Evolutionary conservation across 2,113 vertebrate species (phyloP).

Genomic region (Myocastor coypus): DNA sequence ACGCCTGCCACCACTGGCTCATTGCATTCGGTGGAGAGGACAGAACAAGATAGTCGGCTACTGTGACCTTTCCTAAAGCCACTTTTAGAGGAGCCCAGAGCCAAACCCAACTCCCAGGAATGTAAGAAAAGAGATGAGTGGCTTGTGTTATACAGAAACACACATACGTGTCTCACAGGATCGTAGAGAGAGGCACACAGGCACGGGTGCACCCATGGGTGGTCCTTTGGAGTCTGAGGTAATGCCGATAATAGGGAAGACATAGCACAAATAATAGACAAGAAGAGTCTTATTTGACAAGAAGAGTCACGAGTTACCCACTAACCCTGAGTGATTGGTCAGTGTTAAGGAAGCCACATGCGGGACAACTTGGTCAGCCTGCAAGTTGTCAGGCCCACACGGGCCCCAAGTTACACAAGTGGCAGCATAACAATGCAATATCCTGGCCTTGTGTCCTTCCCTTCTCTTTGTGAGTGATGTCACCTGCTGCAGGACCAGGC

Average conservation of each 20-base stretch:
- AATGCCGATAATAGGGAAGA: not conserved
- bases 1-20: not conserved
- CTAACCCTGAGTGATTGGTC: conserved; percentile 34
- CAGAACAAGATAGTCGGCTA: not conserved
- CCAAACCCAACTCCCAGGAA: not conserved
- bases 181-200: not conserved
- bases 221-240: not conserved
- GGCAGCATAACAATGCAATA: not conserved
- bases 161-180: not conserved
- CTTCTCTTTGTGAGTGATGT: not conserved
- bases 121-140: not conserved
- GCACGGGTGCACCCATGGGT: no score
- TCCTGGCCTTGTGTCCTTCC: not conserved
- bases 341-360: conserved; percentile 43
- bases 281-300: conserved; percentile 38
- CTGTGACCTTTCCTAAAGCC: not conserved
- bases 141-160: not conserved
- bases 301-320: conserved; percentile 18
- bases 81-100: not conserved
- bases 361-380: not conserved
- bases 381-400: fast-evolving
- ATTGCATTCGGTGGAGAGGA: not conserved
- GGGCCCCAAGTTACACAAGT: not conserved
- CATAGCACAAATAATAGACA: not conserved
- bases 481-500: not conserved